phyloP scores from a whole-genome alignment of 2,113 vertebrate genomes.

The Myotis brandtii region DNA sequence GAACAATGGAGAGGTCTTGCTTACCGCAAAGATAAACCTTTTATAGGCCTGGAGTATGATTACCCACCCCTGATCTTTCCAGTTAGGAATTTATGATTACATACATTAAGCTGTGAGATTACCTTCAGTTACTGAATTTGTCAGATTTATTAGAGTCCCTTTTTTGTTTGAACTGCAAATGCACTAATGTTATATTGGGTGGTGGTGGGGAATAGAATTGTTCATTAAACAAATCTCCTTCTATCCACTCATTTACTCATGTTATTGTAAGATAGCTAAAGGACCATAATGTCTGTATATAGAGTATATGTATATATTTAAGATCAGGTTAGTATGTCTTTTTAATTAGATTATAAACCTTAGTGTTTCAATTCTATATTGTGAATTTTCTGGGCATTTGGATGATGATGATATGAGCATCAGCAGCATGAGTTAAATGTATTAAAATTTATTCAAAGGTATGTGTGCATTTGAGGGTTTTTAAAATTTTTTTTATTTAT shows the following conservation, averaged over 20 bases:
- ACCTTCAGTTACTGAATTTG: background rate
- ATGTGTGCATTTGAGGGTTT: background rate
- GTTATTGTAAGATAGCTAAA: background rate
- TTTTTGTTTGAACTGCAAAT: background rate
- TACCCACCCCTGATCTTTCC: background rate
- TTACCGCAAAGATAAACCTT: background rate
- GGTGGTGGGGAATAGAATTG: background rate
- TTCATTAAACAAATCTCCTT: constrained; percentile 1
- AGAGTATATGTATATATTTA: background rate
- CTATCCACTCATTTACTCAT: background rate
- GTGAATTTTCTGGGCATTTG: constrained; percentile 32
- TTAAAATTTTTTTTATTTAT: too few species aligned
- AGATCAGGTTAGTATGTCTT: background rate
- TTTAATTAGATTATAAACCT: constrained; percentile 36
- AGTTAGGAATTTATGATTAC: background rate
- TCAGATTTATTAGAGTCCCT: background rate
- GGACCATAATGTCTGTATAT: background rate
- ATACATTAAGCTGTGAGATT: background rate
- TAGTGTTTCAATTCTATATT: constrained; percentile 36
- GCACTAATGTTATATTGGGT: background rate
- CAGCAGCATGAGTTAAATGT: background rate
- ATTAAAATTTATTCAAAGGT: constrained; percentile 37
- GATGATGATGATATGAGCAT: background rate
- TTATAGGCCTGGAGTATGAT: background rate
- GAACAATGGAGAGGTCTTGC: background rate